These are phyloP conservation scores for Muntiacus reevesi DNA, from an alignment of 2,113 vertebrate species.

Conservation along the genomic window DNA sequence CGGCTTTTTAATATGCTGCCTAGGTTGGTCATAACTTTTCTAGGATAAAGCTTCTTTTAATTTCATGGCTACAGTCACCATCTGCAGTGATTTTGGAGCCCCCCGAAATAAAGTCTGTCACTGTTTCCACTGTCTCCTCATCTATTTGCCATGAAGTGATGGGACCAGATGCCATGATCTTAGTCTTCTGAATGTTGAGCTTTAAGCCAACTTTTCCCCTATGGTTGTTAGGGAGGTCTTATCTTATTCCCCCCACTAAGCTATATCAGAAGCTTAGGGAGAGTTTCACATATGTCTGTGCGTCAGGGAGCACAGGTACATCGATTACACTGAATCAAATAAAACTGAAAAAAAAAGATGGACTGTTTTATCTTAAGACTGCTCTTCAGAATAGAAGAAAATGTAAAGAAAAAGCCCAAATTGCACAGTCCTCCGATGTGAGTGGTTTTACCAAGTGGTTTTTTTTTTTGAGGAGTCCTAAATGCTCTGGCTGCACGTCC, in stretches of 20 bases:
- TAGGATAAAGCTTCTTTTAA: background rate
- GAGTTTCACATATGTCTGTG: background rate
- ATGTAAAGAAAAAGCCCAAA: background rate
- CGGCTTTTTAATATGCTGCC: background rate
- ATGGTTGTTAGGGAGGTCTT: background rate
- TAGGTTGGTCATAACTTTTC: background rate
- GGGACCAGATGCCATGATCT: background rate
- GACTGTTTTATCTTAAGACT: background rate
- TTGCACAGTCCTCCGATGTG: background rate
- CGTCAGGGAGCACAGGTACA: accelerated
- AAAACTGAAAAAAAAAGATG: background rate
- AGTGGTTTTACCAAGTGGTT: background rate
- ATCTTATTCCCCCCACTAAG: background rate
- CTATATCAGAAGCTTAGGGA: background rate
- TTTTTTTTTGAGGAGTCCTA: background rate
- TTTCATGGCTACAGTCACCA: background rate
- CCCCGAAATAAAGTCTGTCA: background rate
- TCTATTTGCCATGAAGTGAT: background rate
- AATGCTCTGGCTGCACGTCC: accelerated
- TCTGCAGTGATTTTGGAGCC: background rate
- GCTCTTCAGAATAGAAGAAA: background rate
- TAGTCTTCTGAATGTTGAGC: background rate
- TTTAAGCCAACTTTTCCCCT: background rate
- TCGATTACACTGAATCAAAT: background rate
- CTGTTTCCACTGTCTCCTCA: background rate